A percentile compares a stretch with the other conserved stretches of the same genome.
These are phyloP conservation scores for Bovichtus variegatus DNA, from an alignment of 2,797 vertebrate genomes.

Conservation along the genomic window DNA sequence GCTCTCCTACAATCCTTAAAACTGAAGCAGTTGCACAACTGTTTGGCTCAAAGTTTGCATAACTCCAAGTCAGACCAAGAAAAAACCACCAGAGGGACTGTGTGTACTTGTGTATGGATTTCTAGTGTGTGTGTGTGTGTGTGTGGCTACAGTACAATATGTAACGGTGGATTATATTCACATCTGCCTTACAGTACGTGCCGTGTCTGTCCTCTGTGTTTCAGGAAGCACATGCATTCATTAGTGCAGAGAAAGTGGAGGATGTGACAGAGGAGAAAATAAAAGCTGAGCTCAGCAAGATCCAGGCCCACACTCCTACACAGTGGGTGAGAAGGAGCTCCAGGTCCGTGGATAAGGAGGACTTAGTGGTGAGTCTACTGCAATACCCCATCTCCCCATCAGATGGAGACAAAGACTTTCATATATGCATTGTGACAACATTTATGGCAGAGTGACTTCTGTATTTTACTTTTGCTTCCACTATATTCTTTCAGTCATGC, in stretches of 20 bases:
- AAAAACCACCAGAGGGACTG: conserved; percentile 60
- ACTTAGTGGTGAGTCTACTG: conserved; percentile 85
- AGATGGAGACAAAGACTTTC: conserved; percentile 74
- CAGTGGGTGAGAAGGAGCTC: conserved; percentile 79
- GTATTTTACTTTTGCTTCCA: neutral
- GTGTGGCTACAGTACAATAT: conserved; percentile 30
- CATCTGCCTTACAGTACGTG: conserved; percentile 38
- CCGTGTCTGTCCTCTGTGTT: conserved; percentile 45
- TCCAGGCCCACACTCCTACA: conserved; percentile 66
- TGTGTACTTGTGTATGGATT: conserved; percentile 51
- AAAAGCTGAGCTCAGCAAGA: conserved; percentile 74
- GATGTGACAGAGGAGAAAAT: conserved; percentile 88
- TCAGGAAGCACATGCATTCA: conserved; percentile 87
- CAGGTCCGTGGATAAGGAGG: conserved; percentile 79
- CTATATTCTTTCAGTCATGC: neutral
- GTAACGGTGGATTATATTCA: conserved; percentile 37
- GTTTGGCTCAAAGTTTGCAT: conserved; percentile 69
- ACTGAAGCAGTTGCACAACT: conserved; percentile 75
- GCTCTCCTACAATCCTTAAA: conserved; percentile 53
- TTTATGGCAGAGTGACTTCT: neutral
- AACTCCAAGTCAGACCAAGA: conserved; percentile 59
- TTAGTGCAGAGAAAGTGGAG: conserved; percentile 82
- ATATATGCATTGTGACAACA: neutral
- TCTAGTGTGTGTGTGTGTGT: conserved; percentile 8
- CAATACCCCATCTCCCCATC: conserved; percentile 40